A percentile compares a stretch with the other conserved stretches of the same genome.
phyloP scores from a whole-genome alignment of 2,888 invertebrate species.

The Himalopsyche tibetana region DNA sequence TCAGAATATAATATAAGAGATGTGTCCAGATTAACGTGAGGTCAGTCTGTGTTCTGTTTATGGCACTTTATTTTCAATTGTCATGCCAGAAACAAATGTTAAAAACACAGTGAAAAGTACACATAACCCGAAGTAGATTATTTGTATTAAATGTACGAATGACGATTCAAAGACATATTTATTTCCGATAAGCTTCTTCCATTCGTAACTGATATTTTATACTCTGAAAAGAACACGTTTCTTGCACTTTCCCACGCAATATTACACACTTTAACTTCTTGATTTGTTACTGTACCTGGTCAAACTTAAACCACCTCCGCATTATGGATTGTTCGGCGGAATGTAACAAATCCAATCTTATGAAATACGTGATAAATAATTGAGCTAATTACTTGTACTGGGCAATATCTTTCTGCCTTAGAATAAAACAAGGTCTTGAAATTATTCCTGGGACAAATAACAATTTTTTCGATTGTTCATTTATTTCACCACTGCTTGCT shows the following conservation, averaged over 20 bases:
- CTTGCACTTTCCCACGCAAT: background rate
- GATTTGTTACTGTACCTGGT: background rate
- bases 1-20: no score
- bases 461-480: constrained; percentile 24
- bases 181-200: no score
- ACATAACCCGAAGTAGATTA: no score
- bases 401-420: constrained; percentile 5
- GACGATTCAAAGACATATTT: no score
- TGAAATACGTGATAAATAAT: constrained; percentile 40
- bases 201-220: background rate
- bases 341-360: constrained; percentile 1
- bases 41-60: no score
- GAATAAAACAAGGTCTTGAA: background rate
- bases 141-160: no score
- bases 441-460: constrained; percentile 34
- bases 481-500: background rate
- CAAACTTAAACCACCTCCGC: background rate
- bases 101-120: no score
- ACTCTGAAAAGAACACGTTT: no score
- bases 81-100: no score
- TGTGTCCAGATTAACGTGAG: no score
- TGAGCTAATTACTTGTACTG: constrained; percentile 21
- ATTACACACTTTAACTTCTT: background rate
- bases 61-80: no score
- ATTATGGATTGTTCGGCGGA: background rate